Evolutionary conservation across 1,140 invertebrate species (phyloP).

Genomic region (Lepidurus packardi): DNA sequence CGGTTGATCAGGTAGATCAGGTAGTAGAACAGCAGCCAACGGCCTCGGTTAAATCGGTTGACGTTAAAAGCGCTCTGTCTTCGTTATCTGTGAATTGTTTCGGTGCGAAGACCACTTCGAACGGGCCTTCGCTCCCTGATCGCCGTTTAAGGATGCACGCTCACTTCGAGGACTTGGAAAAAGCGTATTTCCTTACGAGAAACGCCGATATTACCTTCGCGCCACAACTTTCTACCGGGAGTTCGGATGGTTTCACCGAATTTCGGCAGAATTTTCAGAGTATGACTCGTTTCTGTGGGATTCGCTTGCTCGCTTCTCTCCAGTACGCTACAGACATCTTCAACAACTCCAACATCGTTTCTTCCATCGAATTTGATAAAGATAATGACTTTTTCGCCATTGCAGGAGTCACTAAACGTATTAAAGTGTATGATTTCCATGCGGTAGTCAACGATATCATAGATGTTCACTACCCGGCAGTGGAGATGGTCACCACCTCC

Average conservation of each 20-base stretch:
- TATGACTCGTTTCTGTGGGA: slow-evolving; percentile 74
- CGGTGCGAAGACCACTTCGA: background rate
- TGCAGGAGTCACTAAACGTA: slow-evolving; percentile 90
- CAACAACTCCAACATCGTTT: slow-evolving; percentile 87
- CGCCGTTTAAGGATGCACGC: slow-evolving; percentile 69
- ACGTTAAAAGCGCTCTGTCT: slow-evolving; percentile 47
- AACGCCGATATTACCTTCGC: slow-evolving; percentile 65
- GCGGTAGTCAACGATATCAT: slow-evolving; percentile 75
- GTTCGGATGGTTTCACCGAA: slow-evolving; percentile 59
- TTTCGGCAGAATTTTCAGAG: slow-evolving; percentile 83
- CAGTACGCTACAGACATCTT: slow-evolving; percentile 85
- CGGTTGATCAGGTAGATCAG: background rate
- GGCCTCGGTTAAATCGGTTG: slow-evolving; percentile 47
- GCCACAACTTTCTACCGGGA: slow-evolving; percentile 34
- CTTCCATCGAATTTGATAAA: slow-evolving; percentile 95
- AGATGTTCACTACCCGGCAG: slow-evolving; percentile 86
- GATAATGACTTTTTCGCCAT: slow-evolving; percentile 95
- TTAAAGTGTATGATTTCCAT: slow-evolving; percentile 89
- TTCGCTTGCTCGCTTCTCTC: slow-evolving; percentile 75
- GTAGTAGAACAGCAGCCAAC: slow-evolving; percentile 42
- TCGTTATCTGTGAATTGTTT: slow-evolving; percentile 26
- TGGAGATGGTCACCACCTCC: slow-evolving; percentile 87
- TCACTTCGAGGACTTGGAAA: slow-evolving; percentile 85
- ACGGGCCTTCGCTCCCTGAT: slow-evolving; percentile 48
- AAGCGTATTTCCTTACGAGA: slow-evolving; percentile 74